Base-by-base conservation (phyloP, 2,797 vertebrate species). In the Tinamus major region DNA sequence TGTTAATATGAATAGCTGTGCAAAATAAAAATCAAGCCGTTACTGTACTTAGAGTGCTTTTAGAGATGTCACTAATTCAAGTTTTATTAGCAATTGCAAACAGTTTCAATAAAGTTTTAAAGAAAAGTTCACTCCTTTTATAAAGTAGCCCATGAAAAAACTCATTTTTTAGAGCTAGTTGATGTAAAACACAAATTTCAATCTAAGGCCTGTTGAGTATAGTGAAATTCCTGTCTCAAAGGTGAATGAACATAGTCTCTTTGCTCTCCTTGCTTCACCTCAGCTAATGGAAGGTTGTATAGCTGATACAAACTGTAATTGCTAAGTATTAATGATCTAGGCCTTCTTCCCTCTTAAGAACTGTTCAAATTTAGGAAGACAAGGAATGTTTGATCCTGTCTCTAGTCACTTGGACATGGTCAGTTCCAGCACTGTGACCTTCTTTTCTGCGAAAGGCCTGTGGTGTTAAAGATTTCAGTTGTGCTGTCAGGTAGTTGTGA, bases 81-180 rank as follows among this genome's bases (percentile, higher is more conserved):
- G 29, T 87, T 94, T 95, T 91, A 91, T 81, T 93, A 87, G 79
- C 79, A 89, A 91, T 95, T 94, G 16, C 48, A 56, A 95, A 79
- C 46, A n/a, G 59, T 63, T 94, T 81, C 77, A 91, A 51, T 92
- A 65, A 92, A 87, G 59, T 85, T 92, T 24, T 69, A 93, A 72
- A 72, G 39, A 89, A 89, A 91, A 80, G 26, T 69, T 92, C 83
- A 76, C 79, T 79, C 29, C 70, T 79, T 78, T 87, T 85, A 85
- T 91, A 89, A 90, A 81, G 87, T 39, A 83, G 58, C 62, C 55
- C 4, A 3, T 85, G 87, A 82, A 63, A 65, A 65, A 16, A 42
- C 37, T 46, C 0, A 24, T 65, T 78, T 78, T 39, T 88, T 76
- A 53, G 85, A 92, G 58, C 6, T 53, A 55, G 67, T 89, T 89